Conservation (phyloP, 1,140 invertebrate genomes). For the Papilio dardanus region DNA sequence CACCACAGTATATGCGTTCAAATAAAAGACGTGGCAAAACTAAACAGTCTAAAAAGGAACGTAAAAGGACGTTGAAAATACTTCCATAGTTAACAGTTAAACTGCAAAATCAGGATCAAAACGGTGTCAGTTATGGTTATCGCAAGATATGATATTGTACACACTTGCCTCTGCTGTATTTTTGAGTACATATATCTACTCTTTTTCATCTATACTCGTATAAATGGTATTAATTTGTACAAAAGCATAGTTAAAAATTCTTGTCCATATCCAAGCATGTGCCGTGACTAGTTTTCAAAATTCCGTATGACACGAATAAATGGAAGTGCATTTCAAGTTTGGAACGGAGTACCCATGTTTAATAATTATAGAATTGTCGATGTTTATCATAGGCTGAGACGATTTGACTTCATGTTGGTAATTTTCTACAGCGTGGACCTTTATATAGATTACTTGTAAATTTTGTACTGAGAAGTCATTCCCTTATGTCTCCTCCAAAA, state of each 20-base stretch:
- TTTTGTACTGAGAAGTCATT: neutral
- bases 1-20: conserved; percentile 50
- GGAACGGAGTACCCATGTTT: conserved; percentile 44
- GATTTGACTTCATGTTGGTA: conserved; percentile 75
- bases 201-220: no score
- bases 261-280: neutral
- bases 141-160: neutral
- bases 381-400: conserved; percentile 55
- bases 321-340: conserved; percentile 4
- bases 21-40: conserved; percentile 50
- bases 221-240: neutral
- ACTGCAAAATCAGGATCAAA: neutral
- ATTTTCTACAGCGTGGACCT: conserved; percentile 71
- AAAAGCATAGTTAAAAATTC: neutral
- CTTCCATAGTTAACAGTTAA: neutral
- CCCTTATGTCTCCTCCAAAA: neutral
- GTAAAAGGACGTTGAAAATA: conserved; percentile 39
- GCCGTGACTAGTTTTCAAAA: conserved; percentile 47
- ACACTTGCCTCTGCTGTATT: neutral
- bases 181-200: neutral
- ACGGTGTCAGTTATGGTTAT: neutral
- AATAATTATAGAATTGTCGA: conserved; percentile 42
- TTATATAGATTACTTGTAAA: no score
- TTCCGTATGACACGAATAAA: conserved; percentile 41
- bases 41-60: conserved; percentile 47